phyloP scores from a whole-genome alignment of 2,797 vertebrate species.

The Euthynnus affinis region DNA sequence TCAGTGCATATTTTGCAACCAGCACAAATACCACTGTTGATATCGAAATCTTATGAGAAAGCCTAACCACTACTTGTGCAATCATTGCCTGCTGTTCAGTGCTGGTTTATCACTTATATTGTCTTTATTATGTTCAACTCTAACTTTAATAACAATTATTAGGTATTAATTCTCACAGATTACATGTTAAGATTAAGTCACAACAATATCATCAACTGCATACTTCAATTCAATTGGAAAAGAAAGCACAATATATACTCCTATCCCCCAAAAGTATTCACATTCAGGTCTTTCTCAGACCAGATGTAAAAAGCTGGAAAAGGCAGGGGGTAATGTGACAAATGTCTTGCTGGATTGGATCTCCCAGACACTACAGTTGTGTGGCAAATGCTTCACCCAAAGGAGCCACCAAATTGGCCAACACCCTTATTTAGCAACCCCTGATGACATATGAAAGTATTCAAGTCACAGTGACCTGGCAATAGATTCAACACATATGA shows the following conservation, averaged over 20 bases:
- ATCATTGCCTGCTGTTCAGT: not conserved
- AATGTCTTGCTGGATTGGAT: constrained; percentile 11
- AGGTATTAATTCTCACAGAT: not conserved
- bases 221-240: too few relatives aligned
- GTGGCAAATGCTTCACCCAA: not conserved
- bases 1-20: not conserved
- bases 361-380: not conserved
- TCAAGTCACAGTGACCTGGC: not conserved
- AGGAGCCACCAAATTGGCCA: not conserved
- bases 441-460: not conserved
- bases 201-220: not conserved
- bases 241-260: too few relatives aligned
- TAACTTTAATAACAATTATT: not conserved
- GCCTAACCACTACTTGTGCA: not conserved
- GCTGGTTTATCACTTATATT: not conserved
- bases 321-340: constrained; percentile 1
- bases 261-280: too few relatives aligned
- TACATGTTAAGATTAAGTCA: not conserved
- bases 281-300: not conserved
- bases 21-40: not conserved
- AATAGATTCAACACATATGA: not conserved
- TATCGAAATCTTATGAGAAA: constrained; percentile 1
- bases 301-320: not conserved
- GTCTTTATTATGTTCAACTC: not conserved
- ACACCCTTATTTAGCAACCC: not conserved